Evolutionary conservation across 2,888 invertebrate species (phyloP).

Genomic region (Brenthis daphne): DNA sequence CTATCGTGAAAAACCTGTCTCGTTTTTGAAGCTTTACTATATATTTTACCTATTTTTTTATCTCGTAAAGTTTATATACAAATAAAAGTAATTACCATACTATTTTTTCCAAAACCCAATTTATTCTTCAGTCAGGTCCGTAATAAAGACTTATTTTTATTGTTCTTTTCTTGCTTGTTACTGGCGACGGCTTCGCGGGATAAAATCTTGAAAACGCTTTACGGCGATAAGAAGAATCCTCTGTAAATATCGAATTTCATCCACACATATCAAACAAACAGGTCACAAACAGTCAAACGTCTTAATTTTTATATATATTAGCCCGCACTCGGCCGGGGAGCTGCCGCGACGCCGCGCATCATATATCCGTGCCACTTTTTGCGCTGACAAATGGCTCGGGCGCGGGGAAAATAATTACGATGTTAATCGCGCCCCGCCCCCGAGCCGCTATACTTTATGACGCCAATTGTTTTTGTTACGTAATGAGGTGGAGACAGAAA

Average conservation of each 20-base stretch:
- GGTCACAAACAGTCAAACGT: background rate
- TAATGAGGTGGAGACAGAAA: conserved; percentile 25
- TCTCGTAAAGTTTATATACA: no score
- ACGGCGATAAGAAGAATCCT: no score
- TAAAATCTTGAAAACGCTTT: no score
- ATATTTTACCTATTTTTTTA: background rate
- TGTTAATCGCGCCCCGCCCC: conserved; percentile 47
- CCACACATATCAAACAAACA: background rate
- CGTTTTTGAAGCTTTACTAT: background rate
- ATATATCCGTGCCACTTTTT: conserved; percentile 10
- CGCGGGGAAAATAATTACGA: conserved; percentile 48
- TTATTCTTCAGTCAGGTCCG: no score
- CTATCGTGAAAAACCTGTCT: background rate
- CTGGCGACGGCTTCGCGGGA: no score
- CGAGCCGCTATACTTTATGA: conserved; percentile 16
- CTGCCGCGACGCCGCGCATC: conserved; percentile 2
- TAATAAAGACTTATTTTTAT: no score
- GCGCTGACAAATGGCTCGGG: conserved; percentile 23
- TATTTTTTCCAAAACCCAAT: no score
- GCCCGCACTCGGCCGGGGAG: background rate
- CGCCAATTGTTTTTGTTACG: conserved; percentile 24
- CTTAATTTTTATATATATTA: no score
- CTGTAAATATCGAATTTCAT: no score
- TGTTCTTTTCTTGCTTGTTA: no score
- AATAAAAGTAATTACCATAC: no score